A percentile compares a stretch with the other conserved stretches of the same genome.
These are phyloP conservation scores for Aplysina aerophoba DNA, from an alignment of 37 sponge, comb jelly and placozoan species.

Conservation along the genomic window DNA sequence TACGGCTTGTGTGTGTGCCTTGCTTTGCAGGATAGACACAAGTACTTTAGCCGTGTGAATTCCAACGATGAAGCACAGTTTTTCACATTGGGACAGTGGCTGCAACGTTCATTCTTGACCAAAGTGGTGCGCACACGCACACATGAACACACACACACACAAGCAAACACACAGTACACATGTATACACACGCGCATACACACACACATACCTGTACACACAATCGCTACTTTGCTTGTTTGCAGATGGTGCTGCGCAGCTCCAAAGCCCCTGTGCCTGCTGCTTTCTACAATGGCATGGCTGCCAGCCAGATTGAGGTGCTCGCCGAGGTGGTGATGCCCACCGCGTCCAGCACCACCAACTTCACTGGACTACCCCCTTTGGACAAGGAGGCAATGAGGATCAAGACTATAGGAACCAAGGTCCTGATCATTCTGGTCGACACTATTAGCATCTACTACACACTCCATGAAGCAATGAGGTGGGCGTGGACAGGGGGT, in stretches of 20 bases:
- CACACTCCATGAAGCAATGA: constrained; percentile 44
- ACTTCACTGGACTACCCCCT: constrained; percentile 12
- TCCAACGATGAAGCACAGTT: constrained; percentile 27
- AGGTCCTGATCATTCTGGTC: constrained; percentile 24
- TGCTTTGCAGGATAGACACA: constrained; percentile 17
- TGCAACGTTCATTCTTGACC: constrained; percentile 26
- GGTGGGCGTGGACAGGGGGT: too few relatives aligned
- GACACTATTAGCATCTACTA: constrained; percentile 20
- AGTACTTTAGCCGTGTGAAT: constrained; percentile 44
- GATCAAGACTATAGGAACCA: constrained; percentile 41
- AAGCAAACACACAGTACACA: too few relatives aligned
- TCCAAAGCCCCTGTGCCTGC: constrained; percentile 31
- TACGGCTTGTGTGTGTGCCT: too few relatives aligned
- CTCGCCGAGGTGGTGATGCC: constrained; percentile 30
- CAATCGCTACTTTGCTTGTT: neutral
- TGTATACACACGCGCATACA: too few relatives aligned
- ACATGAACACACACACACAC: too few relatives aligned
- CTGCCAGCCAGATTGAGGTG: constrained; percentile 28
- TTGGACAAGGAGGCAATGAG: constrained; percentile 31
- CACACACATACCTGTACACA: too few relatives aligned
- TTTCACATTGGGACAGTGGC: constrained; percentile 17
- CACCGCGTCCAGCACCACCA: neutral
- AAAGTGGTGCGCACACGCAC: constrained; percentile 39
- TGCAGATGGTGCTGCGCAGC: constrained; percentile 46
- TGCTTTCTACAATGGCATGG: constrained; percentile 46